Base-by-base conservation (phyloP, 2,113 vertebrate genomes). In the Cathartes aura region DNA sequence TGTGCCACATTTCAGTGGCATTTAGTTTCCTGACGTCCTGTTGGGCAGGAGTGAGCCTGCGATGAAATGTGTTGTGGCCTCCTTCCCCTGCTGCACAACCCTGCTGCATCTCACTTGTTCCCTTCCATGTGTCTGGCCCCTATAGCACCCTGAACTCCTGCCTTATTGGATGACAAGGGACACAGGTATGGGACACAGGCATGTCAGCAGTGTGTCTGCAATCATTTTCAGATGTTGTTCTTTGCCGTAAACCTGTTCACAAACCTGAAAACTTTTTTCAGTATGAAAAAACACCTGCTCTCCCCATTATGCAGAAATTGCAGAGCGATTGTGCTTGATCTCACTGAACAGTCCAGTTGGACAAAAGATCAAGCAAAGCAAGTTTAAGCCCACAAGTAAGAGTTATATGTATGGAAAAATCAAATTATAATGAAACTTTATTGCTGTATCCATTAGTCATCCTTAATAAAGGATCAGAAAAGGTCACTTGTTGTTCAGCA, bases 371-470 rank as follows among this genome's bases (percentile, higher is more conserved):
- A 83, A 83, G 85, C 71, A 48, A 93, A 76, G 63, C 67, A 70
- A 73, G 91, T 89, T 91, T 75, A 82, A 91, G 42, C 88, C 79
- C 42, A 17, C 8, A 4, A 72, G 73, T 48, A 83, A 96, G 92
- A 83, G 64, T 86, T 95, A 48, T 1, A 42, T 59, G 30, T 83
- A 75, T 17, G 45, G 82, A 75, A 90, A 89, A 96, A 96, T 89
- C 48, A 93, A 94, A 96, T 96, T 84, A 82, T 91, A 96, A 92
- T 97, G 95, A 91, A 92, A 95, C 89, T 92, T 95, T 68, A 93
- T 97, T 97, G 94, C 87, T 82, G 83, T 96, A 95, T 97, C 96
- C 89, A 95, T 93, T 96, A 97, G 96, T 95, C 88, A 92, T 87
- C 92, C 83, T 74, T 95, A 92, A 92, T 91, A 92, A 96, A 91